Percentiles rank a stretch among this genome's conserved stretches.
phyloP scores from a whole-genome alignment of 2,797 vertebrate species.

The Lindbergichthys nudifrons region DNA sequence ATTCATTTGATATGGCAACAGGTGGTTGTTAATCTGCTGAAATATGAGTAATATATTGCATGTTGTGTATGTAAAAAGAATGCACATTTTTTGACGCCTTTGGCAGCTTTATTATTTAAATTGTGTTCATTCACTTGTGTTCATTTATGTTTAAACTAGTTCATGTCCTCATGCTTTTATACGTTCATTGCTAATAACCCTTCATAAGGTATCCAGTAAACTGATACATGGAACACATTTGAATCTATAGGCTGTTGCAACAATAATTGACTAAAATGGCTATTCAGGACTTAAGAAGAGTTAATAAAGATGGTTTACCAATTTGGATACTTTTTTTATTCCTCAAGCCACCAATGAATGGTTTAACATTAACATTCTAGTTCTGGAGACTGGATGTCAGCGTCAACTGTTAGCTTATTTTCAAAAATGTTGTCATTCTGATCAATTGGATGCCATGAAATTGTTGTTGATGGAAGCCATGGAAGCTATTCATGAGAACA shows the following conservation, averaged over 20 bases:
- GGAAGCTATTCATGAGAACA: too few relatives aligned
- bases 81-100: not conserved
- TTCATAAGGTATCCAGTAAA: not conserved
- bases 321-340: not conserved
- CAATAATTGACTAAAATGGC: not conserved
- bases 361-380: not conserved
- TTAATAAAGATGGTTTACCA: not conserved
- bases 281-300: slow-evolving; percentile 1
- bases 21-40: not conserved
- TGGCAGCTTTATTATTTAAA: not conserved
- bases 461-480: too few relatives aligned
- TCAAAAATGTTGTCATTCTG: too few relatives aligned
- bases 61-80: not conserved
- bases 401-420: too few relatives aligned
- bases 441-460: too few relatives aligned
- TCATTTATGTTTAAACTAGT: not conserved
- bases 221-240: not conserved
- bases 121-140: too few relatives aligned
- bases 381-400: not conserved
- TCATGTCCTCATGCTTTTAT: not conserved
- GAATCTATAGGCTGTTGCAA: not conserved
- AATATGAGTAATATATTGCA: not conserved
- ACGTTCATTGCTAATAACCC: not conserved
- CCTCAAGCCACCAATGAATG: not conserved
- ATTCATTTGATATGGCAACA: not conserved